These are phyloP conservation scores for Muntiacus reevesi DNA, from an alignment of 2,113 vertebrate species.

Conservation along the genomic window DNA sequence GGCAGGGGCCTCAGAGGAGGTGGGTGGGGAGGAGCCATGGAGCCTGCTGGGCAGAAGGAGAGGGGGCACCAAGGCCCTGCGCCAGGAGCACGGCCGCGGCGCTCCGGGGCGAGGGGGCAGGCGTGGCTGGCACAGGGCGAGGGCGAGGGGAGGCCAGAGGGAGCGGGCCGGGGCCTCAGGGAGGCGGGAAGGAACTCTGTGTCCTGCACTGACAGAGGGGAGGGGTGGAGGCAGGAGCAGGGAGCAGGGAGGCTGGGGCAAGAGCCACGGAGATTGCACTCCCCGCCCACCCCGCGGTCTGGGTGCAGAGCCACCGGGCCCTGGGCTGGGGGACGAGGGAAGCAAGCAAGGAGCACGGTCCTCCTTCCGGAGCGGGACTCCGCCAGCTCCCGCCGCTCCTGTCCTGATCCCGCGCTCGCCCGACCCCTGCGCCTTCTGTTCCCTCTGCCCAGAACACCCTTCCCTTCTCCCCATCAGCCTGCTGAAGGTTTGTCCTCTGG, in stretches of 20 bases:
- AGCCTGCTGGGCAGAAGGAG: not conserved
- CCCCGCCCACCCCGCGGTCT: fast-evolving
- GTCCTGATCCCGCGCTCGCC: fast-evolving
- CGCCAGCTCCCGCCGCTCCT: not conserved
- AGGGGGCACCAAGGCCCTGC: not conserved
- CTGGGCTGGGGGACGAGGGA: not conserved
- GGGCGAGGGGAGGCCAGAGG: not conserved
- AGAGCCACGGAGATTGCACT: not conserved
- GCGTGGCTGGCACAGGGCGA: not conserved
- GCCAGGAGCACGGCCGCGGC: not conserved
- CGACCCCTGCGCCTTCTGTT: not conserved
- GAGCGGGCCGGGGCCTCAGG: not conserved
- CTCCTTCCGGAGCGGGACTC: not conserved
- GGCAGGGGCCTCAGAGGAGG: not conserved
- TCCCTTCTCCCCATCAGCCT: not conserved
- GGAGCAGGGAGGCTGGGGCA: not conserved
- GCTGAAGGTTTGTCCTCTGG: no score
- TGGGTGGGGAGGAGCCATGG: not conserved
- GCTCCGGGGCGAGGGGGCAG: not conserved
- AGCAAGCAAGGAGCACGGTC: not conserved
- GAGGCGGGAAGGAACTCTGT: not conserved
- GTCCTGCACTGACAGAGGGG: not conserved
- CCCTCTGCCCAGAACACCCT: not conserved
- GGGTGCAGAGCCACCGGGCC: not conserved
- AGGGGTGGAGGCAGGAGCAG: not conserved